These are phyloP conservation scores for Argynnis bischoffii DNA, from an alignment of 2,888 invertebrate genomes.

Conservation along the genomic window DNA sequence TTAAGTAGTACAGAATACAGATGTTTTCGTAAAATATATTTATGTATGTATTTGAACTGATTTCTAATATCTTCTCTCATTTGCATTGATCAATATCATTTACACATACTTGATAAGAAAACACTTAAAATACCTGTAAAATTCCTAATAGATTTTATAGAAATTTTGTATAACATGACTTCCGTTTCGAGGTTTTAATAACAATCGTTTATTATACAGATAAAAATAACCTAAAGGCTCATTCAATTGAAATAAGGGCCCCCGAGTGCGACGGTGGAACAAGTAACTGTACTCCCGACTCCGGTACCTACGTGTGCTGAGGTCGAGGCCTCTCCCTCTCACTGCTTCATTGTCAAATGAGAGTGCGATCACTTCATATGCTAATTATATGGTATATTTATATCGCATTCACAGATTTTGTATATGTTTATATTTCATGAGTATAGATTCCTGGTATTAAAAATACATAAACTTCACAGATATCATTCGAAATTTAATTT, in stretches of 20 bases:
- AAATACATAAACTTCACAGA: no score
- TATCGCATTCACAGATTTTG: neutral
- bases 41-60: no score
- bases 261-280: constrained; percentile 1
- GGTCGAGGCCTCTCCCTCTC: constrained; percentile 19
- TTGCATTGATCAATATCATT: no score
- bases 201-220: neutral
- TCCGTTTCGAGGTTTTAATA: no score
- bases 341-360: constrained; percentile 4
- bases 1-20: no score
- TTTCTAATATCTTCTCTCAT: no score
- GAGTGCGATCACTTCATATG: constrained; percentile 7
- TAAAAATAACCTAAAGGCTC: constrained; percentile 1
- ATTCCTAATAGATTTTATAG: no score
- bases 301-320: constrained; percentile 1
- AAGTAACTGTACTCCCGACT: constrained; percentile 12
- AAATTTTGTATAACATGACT: no score
- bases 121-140: no score
- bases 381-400: constrained; percentile 8
- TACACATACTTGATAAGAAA: no score
- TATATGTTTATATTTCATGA: neutral
- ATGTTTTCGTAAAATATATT: no score
- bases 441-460: no score
- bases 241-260: neutral
- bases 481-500: neutral